Evolutionary conservation across 2,888 invertebrate genomes (phyloP).

Genomic region (Callyntrura sp.): DNA sequence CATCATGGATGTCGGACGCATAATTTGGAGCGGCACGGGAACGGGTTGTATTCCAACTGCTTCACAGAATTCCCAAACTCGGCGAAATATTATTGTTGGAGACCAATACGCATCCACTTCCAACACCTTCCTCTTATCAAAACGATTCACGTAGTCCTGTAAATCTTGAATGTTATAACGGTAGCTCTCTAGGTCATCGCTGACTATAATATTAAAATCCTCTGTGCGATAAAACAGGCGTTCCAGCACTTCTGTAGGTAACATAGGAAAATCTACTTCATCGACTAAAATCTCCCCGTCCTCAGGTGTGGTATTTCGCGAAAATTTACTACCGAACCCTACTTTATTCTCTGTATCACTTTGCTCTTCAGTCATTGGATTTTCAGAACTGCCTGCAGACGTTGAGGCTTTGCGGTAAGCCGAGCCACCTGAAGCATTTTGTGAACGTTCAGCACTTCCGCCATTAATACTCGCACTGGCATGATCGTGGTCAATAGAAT

Average conservation of each 20-base stretch:
- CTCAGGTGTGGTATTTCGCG: conserved; percentile 42
- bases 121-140: conserved; percentile 79
- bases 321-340: not conserved
- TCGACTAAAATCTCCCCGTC: conserved; percentile 31
- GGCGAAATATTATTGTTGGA: conserved; percentile 73
- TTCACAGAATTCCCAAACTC: conserved; percentile 74
- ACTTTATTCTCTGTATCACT: conserved; percentile 44
- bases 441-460: not conserved
- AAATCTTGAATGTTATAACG: conserved; percentile 64
- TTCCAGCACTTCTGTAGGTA: conserved; percentile 68
- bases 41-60: conserved; percentile 74
- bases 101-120: conserved; percentile 81
- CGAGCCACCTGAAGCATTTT: too few relatives aligned
- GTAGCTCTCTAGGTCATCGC: conserved; percentile 78
- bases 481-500: not conserved
- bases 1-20: conserved; percentile 55
- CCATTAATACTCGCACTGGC: not conserved
- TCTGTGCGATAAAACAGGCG: conserved; percentile 79
- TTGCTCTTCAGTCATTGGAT: conserved; percentile 48
- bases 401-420: not conserved
- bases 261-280: conserved; percentile 71
- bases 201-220: conserved; percentile 78
- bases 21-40: conserved; percentile 75
- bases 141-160: conserved; percentile 77
- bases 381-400: conserved; percentile 6